Base-by-base conservation (phyloP, 2,113 vertebrate species). In the Misgurnus anguillicaudatus region DNA sequence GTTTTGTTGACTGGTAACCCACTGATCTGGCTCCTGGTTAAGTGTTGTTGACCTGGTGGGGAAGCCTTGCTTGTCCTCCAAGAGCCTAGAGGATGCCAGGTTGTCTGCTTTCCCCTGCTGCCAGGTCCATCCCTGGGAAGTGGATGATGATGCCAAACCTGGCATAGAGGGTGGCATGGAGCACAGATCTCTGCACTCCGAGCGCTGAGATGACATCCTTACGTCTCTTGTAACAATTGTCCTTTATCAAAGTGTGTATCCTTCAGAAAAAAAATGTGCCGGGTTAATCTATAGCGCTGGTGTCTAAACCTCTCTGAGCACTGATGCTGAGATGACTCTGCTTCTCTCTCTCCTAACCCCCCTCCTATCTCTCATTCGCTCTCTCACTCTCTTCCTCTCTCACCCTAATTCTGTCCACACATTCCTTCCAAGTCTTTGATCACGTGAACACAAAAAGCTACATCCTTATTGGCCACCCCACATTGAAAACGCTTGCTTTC, bases 61-160 rank as follows among this genome's bases (percentile, higher is more conserved):
- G 86, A 90, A 93, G 87, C 93, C 93, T 55, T 94, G 94, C 87
- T 93, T 94, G 82, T 91, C 93, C 4, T 94, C 94, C 0, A 90
- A 93, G 87, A 95, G 93, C 70, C 91, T 90, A 5, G 92, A 61
- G 11, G 75, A 91, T 17, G 91, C 89, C 62, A 82, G 88, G 87
- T 91, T 88, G 92, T 89, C 4, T 94, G 91, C 81, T 53, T 82
- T 92, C 0, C 93, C 93, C 86, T 92, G 91, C 88, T 94, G 94
- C 93, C 94, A 94, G 38, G 93, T 92, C 61, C 92, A 92, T 38
- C 92, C 92, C 0, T 31, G 74, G 71, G 92, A 80, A 88, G 88
- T 85, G 83, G 85, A 70, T 86, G 85, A 83, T 84, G 85, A 42
- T 82, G 84, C 4, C 84, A 87, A 78, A 86, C 80, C 38, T 80